Conservation (phyloP, 2,888 invertebrate genomes). For the Nematopogon swammerdamellus region DNA sequence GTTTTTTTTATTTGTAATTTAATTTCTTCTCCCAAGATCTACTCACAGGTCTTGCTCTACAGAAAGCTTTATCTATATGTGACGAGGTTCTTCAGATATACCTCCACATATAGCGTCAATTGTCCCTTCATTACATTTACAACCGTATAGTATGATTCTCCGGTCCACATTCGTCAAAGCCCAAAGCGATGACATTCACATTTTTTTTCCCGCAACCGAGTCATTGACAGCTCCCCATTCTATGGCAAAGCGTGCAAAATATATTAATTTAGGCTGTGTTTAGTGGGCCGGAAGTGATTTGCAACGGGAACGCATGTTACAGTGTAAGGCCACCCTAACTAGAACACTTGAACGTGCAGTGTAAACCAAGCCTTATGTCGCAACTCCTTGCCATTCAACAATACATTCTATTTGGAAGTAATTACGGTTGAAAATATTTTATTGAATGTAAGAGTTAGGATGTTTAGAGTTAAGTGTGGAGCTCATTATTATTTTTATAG, state of each 20-base stretch:
- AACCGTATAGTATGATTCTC: too few relatives aligned
- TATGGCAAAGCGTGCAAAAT: constrained; percentile 46
- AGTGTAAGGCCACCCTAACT: constrained; percentile 38
- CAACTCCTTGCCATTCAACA: neutral
- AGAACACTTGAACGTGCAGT: neutral
- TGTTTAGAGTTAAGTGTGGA: neutral
- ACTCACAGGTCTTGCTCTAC: too few relatives aligned
- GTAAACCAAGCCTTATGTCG: neutral
- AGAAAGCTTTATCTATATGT: too few relatives aligned
- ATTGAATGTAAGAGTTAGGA: neutral
- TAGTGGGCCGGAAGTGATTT: constrained; percentile 58
- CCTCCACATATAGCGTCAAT: too few relatives aligned
- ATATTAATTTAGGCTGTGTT: constrained; percentile 56
- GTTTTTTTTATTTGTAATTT: too few relatives aligned
- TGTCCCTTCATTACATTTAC: too few relatives aligned
- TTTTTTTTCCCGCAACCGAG: neutral
- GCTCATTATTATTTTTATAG: constrained; percentile 24
- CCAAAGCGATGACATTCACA: neutral
- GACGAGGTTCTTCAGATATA: too few relatives aligned
- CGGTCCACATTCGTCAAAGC: neutral
- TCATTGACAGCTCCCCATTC: neutral
- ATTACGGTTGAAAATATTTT: neutral
- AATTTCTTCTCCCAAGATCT: too few relatives aligned
- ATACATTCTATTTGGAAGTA: neutral
- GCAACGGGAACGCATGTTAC: constrained; percentile 52